Base-by-base conservation (phyloP, 1,140 invertebrate genomes). In the Eubasilissa regina region DNA sequence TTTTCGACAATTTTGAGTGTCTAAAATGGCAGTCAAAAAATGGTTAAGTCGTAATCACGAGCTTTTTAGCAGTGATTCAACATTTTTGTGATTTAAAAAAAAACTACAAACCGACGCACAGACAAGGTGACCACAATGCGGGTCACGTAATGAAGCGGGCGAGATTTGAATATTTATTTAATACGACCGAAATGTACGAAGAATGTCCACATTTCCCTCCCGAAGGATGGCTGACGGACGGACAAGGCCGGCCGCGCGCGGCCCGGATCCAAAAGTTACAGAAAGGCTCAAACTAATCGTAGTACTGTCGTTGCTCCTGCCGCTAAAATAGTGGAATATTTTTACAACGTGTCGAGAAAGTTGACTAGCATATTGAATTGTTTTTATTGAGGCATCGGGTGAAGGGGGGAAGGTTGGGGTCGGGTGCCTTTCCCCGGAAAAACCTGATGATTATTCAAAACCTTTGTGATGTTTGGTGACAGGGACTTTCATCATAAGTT, bases 161-260 rank as follows among this genome's bases (percentile, higher is more conserved):
- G 73, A 80, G 78, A 70, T 80, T 80, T 80, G 78, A 80, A 80
- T 80, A 79, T 79, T 78, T 78, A 76, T 80, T 75, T 75, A 79
- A 68, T 70, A 64, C 44, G 70, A 51, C 78, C 78, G 64, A 80
- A 80, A 80, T 75, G 68, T 56, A 60, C 15, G 45, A 64, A 58
- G 1, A 77, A 3, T 25, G 43, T 21, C 12, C 44, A 64, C 25
- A 64, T 64, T 64, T 64, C 60, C 60, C 60, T 64, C 17, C 55
- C 60, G n/a, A 64, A 64, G 25, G 60, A 64, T 64, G 60, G 25
- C 19, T 64, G 19, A 64, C 25, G 25, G 60, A 64, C 60, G 25
- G 60, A 13, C 60, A 64, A 64, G 60, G 60, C 60, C 19, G 60
- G 25, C 7, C 19, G 25, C 25, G 19, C 35, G 60, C 35, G 25